Evolutionary conservation across 2,113 vertebrate species (phyloP).

Genomic region (Mobula birostris): DNA sequence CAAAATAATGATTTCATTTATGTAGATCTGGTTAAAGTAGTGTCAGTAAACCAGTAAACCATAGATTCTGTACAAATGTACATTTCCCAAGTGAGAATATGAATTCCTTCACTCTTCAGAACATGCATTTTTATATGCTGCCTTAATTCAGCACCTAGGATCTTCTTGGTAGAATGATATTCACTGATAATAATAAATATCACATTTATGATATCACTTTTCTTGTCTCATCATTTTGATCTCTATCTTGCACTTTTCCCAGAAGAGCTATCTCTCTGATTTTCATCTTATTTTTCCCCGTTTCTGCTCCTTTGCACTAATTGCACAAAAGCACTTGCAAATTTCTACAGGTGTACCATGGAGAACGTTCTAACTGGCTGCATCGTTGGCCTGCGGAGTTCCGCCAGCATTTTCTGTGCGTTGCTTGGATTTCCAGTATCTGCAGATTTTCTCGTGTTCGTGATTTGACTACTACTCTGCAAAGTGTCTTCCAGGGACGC

Average conservation of each 20-base stretch:
- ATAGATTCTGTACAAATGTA: not conserved
- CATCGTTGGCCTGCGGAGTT: too few species aligned
- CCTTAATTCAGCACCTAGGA: not conserved
- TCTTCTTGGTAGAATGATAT: not conserved
- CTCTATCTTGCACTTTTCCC: too few species aligned
- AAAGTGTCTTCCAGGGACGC: too few species aligned
- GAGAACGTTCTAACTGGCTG: too few species aligned
- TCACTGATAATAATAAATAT: not conserved
- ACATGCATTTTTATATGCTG: not conserved
- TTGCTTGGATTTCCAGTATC: too few species aligned
- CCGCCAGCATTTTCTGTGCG: too few species aligned
- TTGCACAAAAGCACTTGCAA: too few species aligned
- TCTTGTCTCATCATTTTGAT: not conserved
- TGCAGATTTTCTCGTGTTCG: too few species aligned
- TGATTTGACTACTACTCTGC: too few species aligned
- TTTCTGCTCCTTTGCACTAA: not conserved
- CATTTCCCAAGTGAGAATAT: not conserved
- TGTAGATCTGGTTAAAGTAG: not conserved
- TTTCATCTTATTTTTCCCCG: not conserved
- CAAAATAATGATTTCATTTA: constrained; percentile 13
- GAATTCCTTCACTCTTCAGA: not conserved
- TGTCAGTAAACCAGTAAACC: not conserved
- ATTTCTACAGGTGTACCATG: too few species aligned
- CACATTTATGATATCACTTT: not conserved
- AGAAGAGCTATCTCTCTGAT: too few species aligned